Evolutionary conservation across 1,140 invertebrate species (phyloP).

Genomic region (honey bee (Apis mellifera)): Amel_HAv3.1 CM009937.2:12318001-12318500

Average conservation of each 20-base stretch:
- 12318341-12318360: slow-evolving; percentile 8
- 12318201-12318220: slow-evolving; percentile 51
- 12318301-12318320: slow-evolving; percentile 47
- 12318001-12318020: neutral
- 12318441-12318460: slow-evolving; percentile 16
- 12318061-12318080: neutral
- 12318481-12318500: neutral
- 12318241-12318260: slow-evolving; percentile 40
- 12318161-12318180: neutral
- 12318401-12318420: slow-evolving; percentile 93
- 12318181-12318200: slow-evolving; percentile 51
- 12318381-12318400: slow-evolving; percentile 92
- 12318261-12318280: neutral
- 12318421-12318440: slow-evolving; percentile 86
- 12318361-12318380: slow-evolving; percentile 78
- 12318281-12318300: slow-evolving; percentile 37
- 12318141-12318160: neutral
- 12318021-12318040: neutral
- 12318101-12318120: no score
- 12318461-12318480: neutral
- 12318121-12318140: neutral
- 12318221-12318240: slow-evolving; percentile 51
- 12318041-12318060: neutral
- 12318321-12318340: slow-evolving; percentile 51
- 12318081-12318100: no score